Base-by-base conservation (phyloP, 2,797 vertebrate species). In the Oreochromis grahami region DNA sequence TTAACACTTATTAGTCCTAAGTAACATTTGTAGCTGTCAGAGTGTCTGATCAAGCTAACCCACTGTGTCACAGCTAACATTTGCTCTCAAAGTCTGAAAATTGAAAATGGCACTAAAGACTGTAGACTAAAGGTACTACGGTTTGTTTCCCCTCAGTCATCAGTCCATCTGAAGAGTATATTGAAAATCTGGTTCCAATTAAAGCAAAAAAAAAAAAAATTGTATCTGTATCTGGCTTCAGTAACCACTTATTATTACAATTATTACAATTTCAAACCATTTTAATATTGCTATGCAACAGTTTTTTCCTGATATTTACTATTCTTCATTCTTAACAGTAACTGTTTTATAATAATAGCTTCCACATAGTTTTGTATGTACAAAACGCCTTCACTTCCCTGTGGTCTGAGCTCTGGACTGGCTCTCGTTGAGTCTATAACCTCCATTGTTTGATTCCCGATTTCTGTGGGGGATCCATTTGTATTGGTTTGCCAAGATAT, bases 401-500 rank as follows among this genome's bases (percentile, higher is more conserved):
- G 34, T 65, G 84, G 19, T 85, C 70, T 50, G 43, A 74, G 68
- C 41, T 79, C 70, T 34, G 26, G 6, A 36, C 58, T 84, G 55
- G 63, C 63, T 81, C 77, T 84, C 26, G 38, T 85, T 86, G 80
- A 88, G 84, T 77, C 78, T 83, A 55, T 89, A 84, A 87, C 87
- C 76, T 77, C 83, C 17, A 78, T 91, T 92, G 92, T 92, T 87
- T 55, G 32, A 58, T 84, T 78, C 68, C 77, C 77, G 26, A 88
- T 87, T 86, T 89, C 56, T 79, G 11, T 56, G 58, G 79, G 76
- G 79, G 45, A 85, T 86, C 72, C 86, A 87, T 88, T 91, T 93
- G 88, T 92, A 83, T 48, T 58, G 80, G 77, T 84, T 88, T 41
- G 11, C 83, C 86, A 89, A 93, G 84, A 91, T 89, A 92, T 88